A percentile compares a stretch with the other conserved stretches of the same genome.
These are phyloP conservation scores for Ciconia boyciana DNA, from an alignment of 2,113 vertebrate genomes.

Conservation along the genomic window DNA sequence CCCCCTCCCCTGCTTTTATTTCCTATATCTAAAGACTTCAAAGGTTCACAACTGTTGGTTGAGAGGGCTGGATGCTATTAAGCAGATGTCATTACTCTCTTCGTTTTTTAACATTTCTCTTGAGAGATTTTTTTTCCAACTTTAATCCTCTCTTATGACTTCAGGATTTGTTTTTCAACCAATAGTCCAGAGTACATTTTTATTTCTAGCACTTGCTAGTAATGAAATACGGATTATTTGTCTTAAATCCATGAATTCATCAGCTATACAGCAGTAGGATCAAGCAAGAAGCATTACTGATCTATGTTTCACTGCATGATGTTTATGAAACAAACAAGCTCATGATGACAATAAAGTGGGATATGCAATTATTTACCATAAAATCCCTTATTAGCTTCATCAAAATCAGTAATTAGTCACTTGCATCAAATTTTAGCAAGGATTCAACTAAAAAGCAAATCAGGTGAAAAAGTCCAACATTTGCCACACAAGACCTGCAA, in stretches of 20 bases:
- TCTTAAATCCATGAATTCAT: constrained; percentile 53
- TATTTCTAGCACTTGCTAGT: constrained; percentile 49
- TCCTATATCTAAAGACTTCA: neutral
- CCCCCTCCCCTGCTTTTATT: neutral
- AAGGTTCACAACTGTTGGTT: neutral
- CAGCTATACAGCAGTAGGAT: neutral
- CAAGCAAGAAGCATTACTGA: neutral
- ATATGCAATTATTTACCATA: neutral
- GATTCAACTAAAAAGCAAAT: neutral
- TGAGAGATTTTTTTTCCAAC: neutral
- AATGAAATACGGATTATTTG: constrained; percentile 54
- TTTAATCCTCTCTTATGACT: constrained; percentile 45
- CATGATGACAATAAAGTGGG: neutral
- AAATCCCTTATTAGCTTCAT: neutral
- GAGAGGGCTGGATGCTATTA: neutral
- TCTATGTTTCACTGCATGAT: neutral
- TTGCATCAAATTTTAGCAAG: neutral
- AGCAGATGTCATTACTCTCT: constrained; percentile 16
- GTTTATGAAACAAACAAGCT: neutral
- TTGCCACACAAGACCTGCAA: neutral
- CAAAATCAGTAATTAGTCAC: neutral
- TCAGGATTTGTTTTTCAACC: constrained; percentile 38
- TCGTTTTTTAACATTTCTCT: neutral
- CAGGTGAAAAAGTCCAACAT: neutral
- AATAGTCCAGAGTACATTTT: neutral